These are phyloP conservation scores for Apodemus agrarius DNA, from an alignment of 2,797 vertebrate genomes.

Conservation along the genomic window DNA sequence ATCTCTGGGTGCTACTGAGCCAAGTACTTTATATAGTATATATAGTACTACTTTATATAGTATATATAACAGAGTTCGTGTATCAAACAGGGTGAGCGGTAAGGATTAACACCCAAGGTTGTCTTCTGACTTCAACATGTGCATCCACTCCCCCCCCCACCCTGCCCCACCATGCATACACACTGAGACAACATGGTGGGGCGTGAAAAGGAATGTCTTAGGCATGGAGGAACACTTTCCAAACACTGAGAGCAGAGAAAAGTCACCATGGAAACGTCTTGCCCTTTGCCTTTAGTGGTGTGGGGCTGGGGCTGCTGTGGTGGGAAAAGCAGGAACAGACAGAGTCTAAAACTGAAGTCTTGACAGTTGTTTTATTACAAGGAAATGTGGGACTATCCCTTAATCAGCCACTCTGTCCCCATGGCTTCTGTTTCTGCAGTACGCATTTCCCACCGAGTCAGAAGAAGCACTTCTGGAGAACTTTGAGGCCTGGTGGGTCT, in stretches of 20 bases:
- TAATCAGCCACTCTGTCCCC: neutral
- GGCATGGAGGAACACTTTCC: neutral
- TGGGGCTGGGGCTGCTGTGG: neutral
- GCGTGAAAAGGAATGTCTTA: neutral
- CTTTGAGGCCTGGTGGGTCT: neutral
- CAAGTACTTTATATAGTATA: neutral
- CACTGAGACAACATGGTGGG: neutral
- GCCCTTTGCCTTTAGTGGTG: neutral
- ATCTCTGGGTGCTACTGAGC: neutral
- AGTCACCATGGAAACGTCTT: slow-evolving; percentile 8
- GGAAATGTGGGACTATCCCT: slow-evolving; percentile 69
- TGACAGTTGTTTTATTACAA: slow-evolving; percentile 35
- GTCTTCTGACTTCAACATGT: neutral
- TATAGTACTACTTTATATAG: neutral
- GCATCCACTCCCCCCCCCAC: no score
- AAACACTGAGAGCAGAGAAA: slow-evolving; percentile 26
- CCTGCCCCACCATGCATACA: neutral
- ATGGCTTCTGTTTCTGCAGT: slow-evolving; percentile 59
- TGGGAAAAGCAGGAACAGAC: slow-evolving; percentile 22
- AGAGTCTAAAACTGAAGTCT: slow-evolving; percentile 46
- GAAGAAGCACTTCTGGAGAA: slow-evolving; percentile 52
- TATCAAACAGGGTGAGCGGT: neutral
- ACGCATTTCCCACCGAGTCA: slow-evolving; percentile 8
- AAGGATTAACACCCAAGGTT: neutral
- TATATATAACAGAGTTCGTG: neutral